These are phyloP conservation scores for Grammomys surdaster DNA, from an alignment of 2,113 vertebrate species.

Conservation along the genomic window DNA sequence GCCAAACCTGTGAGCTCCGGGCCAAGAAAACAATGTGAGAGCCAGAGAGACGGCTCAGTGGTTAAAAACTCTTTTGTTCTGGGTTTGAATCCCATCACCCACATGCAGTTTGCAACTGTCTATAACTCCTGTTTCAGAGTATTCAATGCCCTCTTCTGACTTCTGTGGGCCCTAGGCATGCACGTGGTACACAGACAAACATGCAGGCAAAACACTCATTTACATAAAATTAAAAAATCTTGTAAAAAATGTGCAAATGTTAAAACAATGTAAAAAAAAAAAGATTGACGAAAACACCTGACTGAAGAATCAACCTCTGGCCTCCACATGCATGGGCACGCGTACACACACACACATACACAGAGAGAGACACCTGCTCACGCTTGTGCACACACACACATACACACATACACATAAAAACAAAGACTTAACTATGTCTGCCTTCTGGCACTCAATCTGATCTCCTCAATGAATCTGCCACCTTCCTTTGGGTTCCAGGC, in stretches of 20 bases:
- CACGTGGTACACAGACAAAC: not conserved
- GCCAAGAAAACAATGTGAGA: not conserved
- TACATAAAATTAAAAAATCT: not conserved
- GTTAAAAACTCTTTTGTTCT: no score
- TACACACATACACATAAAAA: not conserved
- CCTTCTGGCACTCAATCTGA: not conserved
- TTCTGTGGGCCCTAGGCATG: not conserved
- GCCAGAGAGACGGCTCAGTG: not conserved
- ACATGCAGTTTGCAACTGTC: not conserved
- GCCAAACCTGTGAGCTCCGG: not conserved
- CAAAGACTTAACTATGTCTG: not conserved
- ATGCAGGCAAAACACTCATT: not conserved
- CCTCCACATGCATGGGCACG: not conserved
- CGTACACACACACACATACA: not conserved
- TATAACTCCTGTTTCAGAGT: not conserved
- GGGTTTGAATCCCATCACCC: no score
- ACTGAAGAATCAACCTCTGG: no score
- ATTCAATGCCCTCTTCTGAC: not conserved
- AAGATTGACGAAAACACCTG: not conserved
- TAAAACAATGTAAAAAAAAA: not conserved
- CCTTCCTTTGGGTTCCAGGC: not conserved
- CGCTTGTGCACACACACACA: not conserved
- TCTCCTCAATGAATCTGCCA: not conserved
- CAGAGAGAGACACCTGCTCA: not conserved
- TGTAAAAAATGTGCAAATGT: not conserved